These are phyloP conservation scores for Helicoverpa zea DNA, from an alignment of 1,140 invertebrate species.

Conservation along the genomic window DNA sequence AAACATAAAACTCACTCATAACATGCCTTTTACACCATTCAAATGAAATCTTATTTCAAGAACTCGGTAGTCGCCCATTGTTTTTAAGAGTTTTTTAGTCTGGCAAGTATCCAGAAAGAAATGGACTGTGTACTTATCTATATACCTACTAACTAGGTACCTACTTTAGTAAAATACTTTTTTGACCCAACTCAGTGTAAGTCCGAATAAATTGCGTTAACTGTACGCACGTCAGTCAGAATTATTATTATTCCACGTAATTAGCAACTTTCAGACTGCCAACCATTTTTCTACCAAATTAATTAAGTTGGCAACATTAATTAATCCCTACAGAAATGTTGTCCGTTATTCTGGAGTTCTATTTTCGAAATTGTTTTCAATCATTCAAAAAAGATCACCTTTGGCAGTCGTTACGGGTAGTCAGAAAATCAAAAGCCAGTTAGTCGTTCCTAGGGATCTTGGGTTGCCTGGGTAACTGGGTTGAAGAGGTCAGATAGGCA, in stretches of 20 bases:
- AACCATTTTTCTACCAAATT: too few species aligned
- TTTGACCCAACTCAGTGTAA: background rate
- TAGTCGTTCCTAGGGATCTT: too few species aligned
- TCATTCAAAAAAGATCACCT: too few species aligned
- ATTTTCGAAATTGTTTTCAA: too few species aligned
- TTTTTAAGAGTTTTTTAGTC: slow-evolving; percentile 3
- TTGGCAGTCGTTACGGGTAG: too few species aligned
- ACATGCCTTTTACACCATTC: background rate
- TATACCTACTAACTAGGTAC: too few species aligned
- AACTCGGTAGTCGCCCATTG: background rate
- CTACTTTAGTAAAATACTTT: background rate
- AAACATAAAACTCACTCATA: background rate
- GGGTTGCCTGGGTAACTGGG: too few species aligned
- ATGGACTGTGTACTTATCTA: background rate
- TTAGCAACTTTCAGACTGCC: background rate
- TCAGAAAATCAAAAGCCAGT: too few species aligned
- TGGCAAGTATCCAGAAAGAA: background rate
- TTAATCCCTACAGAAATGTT: too few species aligned
- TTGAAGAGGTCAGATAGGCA: too few species aligned
- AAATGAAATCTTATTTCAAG: background rate
- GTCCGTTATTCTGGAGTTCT: too few species aligned
- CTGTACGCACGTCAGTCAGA: background rate
- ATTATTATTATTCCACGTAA: background rate
- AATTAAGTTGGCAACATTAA: too few species aligned
- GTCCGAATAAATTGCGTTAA: background rate